These are phyloP conservation scores for Parambassis ranga DNA, from an alignment of 2,797 vertebrate species.

Conservation along the genomic window DNA sequence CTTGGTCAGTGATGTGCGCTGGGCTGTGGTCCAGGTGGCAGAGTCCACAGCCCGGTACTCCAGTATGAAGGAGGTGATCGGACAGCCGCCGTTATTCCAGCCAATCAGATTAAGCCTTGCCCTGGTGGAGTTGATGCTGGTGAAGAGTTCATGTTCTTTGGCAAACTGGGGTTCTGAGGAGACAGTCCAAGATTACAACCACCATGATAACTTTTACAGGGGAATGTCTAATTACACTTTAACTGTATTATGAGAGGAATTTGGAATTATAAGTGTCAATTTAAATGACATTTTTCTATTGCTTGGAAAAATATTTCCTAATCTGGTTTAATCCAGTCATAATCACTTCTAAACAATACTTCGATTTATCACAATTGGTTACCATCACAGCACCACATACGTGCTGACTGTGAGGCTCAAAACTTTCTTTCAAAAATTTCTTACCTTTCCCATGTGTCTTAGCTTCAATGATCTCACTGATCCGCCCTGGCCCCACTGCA, in stretches of 20 bases:
- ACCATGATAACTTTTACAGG: background rate
- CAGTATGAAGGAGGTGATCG: slow-evolving; percentile 95
- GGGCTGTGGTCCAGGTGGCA: slow-evolving; percentile 91
- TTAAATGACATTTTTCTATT: no score
- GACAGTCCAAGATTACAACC: background rate
- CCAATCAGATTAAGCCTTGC: slow-evolving; percentile 94
- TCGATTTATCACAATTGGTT: background rate
- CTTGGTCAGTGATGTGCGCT: slow-evolving; percentile 93
- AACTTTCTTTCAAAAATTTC: background rate
- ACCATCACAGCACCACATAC: background rate
- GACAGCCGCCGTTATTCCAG: slow-evolving; percentile 98
- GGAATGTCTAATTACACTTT: no score
- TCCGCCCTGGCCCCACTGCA: slow-evolving; percentile 95
- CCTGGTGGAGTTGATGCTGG: slow-evolving; percentile 93
- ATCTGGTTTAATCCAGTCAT: no score
- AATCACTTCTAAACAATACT: background rate
- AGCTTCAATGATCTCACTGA: slow-evolving; percentile 99
- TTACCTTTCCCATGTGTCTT: slow-evolving; percentile 98
- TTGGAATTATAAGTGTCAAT: no score
- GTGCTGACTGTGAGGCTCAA: background rate
- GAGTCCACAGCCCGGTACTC: slow-evolving; percentile 94
- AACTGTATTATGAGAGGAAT: no score
- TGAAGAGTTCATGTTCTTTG: slow-evolving; percentile 97
- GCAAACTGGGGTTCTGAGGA: slow-evolving; percentile 94
- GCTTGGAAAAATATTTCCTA: background rate